Conservation (phyloP, 2,113 vertebrate species). For the Lamprologus callipterus region DNA sequence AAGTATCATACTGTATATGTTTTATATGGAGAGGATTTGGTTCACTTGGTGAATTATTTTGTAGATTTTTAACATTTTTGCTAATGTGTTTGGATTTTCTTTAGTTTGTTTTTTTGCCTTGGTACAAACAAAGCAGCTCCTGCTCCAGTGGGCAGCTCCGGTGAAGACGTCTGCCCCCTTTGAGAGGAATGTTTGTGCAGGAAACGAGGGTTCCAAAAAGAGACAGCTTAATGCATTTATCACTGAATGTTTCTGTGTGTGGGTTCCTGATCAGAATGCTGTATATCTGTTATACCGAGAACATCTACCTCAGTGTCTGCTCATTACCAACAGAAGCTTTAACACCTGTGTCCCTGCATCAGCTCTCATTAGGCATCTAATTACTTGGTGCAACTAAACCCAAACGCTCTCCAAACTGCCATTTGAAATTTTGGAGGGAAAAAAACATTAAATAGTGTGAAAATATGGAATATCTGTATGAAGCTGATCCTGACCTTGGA, state of each 20-base stretch:
- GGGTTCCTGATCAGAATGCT: conserved; percentile 57
- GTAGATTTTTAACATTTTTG: conserved; percentile 44
- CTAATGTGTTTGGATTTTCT: conserved; percentile 9
- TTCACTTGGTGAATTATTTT: conserved; percentile 46
- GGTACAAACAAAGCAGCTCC: conserved; percentile 2
- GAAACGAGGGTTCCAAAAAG: not conserved
- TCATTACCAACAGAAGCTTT: conserved; percentile 48
- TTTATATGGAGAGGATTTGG: conserved; percentile 41
- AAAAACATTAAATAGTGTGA: not conserved
- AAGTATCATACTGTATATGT: conserved; percentile 39
- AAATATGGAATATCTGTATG: not conserved
- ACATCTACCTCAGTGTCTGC: conserved; percentile 70
- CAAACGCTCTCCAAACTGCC: not conserved
- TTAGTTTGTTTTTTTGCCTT: conserved; percentile 14
- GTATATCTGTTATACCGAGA: conserved; percentile 44
- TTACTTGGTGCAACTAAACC: not conserved
- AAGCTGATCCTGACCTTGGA: not conserved
- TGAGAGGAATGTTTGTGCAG: conserved; percentile 1
- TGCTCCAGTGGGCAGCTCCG: not conserved
- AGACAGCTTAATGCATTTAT: not conserved
- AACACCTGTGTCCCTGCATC: not conserved
- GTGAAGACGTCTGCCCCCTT: conserved; percentile 1
- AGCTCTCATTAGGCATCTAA: not conserved
- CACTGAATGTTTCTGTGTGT: conserved; percentile 34
- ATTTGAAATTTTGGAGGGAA: not conserved